phyloP scores from a whole-genome alignment of 2,888 invertebrate genomes.

The Oeneis ivallda region DNA sequence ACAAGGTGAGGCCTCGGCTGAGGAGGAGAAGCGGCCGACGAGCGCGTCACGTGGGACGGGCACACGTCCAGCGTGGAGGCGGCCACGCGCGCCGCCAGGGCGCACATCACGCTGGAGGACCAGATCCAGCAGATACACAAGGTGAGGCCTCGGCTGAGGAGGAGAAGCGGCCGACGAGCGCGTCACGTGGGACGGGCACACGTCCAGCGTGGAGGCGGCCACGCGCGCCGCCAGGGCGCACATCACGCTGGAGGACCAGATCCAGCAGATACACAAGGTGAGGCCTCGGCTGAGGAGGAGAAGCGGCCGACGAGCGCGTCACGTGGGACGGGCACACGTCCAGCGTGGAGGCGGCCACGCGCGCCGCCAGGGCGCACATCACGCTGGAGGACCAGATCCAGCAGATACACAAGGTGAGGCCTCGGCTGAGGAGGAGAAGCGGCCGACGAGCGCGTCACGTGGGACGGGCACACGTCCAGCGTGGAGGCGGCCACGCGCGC shows the following conservation, averaged over 20 bases:
- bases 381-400: no score
- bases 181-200: constrained; percentile 99
- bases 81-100: no score
- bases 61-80: no score
- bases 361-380: no score
- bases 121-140: no score
- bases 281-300: no score
- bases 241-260: constrained; percentile 97
- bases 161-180: constrained; percentile 92
- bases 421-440: background rate
- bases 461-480: constrained; percentile 99
- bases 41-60: no score
- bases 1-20: constrained; percentile 83
- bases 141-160: constrained; percentile 79
- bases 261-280: constrained; percentile 97
- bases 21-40: no score
- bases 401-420: background rate
- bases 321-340: no score
- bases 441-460: constrained; percentile 96
- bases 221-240: constrained; percentile 96
- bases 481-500: constrained; percentile 97
- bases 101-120: no score
- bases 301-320: no score
- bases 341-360: no score
- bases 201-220: constrained; percentile 97